Conservation (phyloP, 2,113 vertebrate species). For the Xyliphius kryptos region DNA sequence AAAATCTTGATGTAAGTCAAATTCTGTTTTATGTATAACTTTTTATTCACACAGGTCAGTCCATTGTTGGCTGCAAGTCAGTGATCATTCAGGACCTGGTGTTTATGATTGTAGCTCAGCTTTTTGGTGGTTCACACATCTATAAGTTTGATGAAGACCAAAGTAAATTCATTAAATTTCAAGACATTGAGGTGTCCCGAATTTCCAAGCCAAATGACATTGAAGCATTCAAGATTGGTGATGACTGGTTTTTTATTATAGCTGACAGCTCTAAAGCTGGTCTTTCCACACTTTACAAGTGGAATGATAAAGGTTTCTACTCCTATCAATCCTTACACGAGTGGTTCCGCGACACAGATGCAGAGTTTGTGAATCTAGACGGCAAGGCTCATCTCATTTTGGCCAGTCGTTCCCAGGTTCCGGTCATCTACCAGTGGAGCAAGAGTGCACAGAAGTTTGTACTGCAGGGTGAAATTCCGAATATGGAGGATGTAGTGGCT, state of each 20-base stretch:
- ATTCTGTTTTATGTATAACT: conserved; percentile 13
- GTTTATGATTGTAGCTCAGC: conserved; percentile 94
- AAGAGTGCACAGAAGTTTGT: conserved; percentile 83
- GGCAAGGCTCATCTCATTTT: conserved; percentile 88
- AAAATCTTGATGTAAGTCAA: no score
- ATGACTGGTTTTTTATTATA: conserved; percentile 88
- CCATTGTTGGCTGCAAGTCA: conserved; percentile 93
- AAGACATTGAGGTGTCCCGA: conserved; percentile 92
- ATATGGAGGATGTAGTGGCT: conserved; percentile 93
- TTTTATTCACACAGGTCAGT: conserved; percentile 91
- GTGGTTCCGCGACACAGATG: conserved; percentile 98
- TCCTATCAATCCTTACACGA: conserved; percentile 92
- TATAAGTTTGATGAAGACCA: conserved; percentile 94
- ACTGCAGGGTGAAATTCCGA: conserved; percentile 84
- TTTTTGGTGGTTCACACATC: conserved; percentile 96
- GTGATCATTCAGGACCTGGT: conserved; percentile 90
- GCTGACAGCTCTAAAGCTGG: conserved; percentile 97
- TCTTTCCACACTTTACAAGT: conserved; percentile 93
- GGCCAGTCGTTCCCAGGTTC: conserved; percentile 91
- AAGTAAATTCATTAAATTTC: conserved; percentile 94
- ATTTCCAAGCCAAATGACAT: conserved; percentile 98
- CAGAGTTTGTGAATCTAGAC: conserved; percentile 79
- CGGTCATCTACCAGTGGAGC: conserved; percentile 95
- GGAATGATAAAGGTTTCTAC: conserved; percentile 96
- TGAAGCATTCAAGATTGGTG: conserved; percentile 87